These are phyloP conservation scores for Sander lucioperca DNA, from an alignment of 2,113 vertebrate species.

Conservation along the genomic window DNA sequence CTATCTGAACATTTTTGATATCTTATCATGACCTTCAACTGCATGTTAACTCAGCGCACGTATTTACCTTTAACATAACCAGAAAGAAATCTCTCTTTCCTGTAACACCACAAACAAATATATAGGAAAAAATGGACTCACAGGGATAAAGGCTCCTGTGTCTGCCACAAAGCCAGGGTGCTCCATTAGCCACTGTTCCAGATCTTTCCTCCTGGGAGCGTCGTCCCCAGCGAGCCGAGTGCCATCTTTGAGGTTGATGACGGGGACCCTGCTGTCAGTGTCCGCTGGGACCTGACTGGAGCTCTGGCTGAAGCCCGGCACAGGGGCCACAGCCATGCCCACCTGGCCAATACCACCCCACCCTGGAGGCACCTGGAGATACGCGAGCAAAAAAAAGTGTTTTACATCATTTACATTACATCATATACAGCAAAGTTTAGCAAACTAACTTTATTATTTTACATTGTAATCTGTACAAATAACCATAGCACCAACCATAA, in stretches of 20 bases:
- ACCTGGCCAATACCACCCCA: constrained; percentile 88
- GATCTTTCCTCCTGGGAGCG: constrained; percentile 93
- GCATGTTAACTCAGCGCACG: background rate
- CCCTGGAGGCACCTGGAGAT: constrained; percentile 85
- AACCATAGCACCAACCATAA: background rate
- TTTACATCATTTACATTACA: background rate
- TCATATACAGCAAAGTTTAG: background rate
- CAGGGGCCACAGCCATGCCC: constrained; percentile 79
- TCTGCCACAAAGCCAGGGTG: constrained; percentile 98
- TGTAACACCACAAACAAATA: background rate
- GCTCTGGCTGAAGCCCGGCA: constrained; percentile 74
- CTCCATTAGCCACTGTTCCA: constrained; percentile 95
- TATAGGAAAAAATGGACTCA: constrained; percentile 75
- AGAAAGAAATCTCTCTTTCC: background rate
- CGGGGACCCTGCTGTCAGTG: constrained; percentile 92
- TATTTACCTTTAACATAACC: background rate
- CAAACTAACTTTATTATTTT: background rate
- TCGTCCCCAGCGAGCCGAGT: constrained; percentile 97
- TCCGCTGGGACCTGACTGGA: constrained; percentile 84
- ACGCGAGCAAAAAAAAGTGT: background rate
- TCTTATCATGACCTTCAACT: background rate
- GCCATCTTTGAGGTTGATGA: constrained; percentile 97
- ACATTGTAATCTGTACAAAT: background rate
- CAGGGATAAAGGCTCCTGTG: constrained; percentile 94
- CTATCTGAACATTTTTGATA: background rate